These are phyloP conservation scores for Aculops lycopersici DNA, from an alignment of 1,140 invertebrate species.

Conservation along the genomic window DNA sequence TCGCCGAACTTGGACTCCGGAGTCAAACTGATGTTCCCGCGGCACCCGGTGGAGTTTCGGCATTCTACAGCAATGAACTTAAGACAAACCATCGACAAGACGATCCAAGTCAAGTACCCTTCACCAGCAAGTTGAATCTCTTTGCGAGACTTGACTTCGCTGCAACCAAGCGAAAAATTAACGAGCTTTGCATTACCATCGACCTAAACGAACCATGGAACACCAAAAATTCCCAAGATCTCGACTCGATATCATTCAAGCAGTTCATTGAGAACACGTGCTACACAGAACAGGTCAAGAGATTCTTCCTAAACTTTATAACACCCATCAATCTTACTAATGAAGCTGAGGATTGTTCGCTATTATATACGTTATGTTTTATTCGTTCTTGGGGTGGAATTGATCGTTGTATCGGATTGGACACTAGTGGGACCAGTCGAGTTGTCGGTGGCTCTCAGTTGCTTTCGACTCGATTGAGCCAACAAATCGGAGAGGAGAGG, in stretches of 20 bases:
- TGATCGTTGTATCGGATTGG: constrained; percentile 13
- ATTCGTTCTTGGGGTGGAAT: constrained; percentile 14
- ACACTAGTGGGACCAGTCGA: constrained; percentile 17
- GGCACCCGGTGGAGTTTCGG: background rate
- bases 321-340: constrained; percentile 13
- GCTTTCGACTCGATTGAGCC: background rate
- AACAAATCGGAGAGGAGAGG: constrained; percentile 14
- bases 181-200: constrained; percentile 13
- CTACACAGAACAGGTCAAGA: constrained; percentile 14
- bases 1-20: constrained; percentile 15
- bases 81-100: background rate
- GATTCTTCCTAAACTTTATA: constrained; percentile 9
- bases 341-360: constrained; percentile 15
- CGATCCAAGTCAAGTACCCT: background rate
- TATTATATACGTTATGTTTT: constrained; percentile 17
- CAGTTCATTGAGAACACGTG: constrained; percentile 15
- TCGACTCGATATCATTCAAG: constrained; percentile 16
- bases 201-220: constrained; percentile 16
- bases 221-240: constrained; percentile 15
- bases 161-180: constrained; percentile 6
- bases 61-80: background rate
- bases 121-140: no score
- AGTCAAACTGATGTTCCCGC: constrained; percentile 9
- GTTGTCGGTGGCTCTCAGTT: constrained; percentile 16
- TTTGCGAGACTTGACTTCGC: background rate